Conservation (phyloP, 2,797 vertebrate species). For the Tolypeutes matacus region DNA sequence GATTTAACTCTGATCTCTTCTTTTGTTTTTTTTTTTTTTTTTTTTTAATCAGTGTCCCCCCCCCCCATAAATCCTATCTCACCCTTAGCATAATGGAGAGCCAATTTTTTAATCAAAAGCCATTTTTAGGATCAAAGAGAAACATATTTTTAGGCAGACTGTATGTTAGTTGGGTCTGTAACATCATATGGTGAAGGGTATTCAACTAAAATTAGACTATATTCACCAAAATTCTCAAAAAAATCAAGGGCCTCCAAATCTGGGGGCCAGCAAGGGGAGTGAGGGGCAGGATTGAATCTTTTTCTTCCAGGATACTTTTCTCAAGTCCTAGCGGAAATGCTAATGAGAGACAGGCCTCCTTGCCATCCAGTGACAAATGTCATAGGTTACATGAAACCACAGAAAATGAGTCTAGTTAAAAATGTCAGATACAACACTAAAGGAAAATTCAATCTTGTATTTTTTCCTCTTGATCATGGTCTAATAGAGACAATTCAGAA, state of each 20-base stretch:
- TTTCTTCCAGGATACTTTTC: constrained; percentile 80
- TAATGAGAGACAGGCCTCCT: constrained; percentile 85
- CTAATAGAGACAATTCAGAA: constrained; percentile 81
- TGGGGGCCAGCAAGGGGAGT: background rate
- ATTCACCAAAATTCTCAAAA: constrained; percentile 73
- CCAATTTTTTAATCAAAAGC: constrained; percentile 83
- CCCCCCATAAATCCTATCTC: constrained; percentile 63
- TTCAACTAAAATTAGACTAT: constrained; percentile 77
- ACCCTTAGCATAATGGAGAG: constrained; percentile 68
- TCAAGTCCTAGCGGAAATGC: constrained; percentile 80
- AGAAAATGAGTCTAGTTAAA: constrained; percentile 85
- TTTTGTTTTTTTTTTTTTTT: constrained; percentile 78
- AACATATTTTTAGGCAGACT: constrained; percentile 66
- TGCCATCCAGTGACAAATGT: constrained; percentile 80
- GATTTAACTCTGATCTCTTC: constrained; percentile 54
- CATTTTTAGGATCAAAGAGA: constrained; percentile 84
- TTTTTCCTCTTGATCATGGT: constrained; percentile 83
- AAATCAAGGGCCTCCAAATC: constrained; percentile 76
- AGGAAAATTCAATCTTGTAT: constrained; percentile 77
- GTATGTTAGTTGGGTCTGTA: constrained; percentile 70
- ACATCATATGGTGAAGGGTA: constrained; percentile 63
- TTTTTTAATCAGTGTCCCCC: constrained; percentile 29
- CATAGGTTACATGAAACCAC: constrained; percentile 81
- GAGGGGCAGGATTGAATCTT: constrained; percentile 9
- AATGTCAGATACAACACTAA: constrained; percentile 79